Evolutionary conservation across 2,113 vertebrate genomes (phyloP), one percentile per base, ranked within the genome.

Genomic region (Dolichotis patagonum): DNA sequence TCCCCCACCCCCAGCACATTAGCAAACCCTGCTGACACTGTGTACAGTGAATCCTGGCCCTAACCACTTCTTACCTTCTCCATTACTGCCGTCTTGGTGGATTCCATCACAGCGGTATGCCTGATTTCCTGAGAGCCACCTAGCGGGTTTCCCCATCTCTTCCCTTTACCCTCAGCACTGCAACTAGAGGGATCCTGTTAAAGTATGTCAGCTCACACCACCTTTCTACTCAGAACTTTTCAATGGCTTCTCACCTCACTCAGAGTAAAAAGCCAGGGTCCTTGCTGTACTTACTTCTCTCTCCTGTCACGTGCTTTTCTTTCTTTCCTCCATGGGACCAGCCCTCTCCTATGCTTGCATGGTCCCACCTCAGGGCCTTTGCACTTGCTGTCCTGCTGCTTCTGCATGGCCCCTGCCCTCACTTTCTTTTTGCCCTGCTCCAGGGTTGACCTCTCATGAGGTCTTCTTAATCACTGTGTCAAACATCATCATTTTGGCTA

Each of bases 281-380:
- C 54, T 26, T 24, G 35, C 20, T 38, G 5, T 49, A 16, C 75
- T 3, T 22, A 38, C 30, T 82, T 22, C 82, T 65, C 49, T 77
- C 24, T 6, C 22, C 81, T 16, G 20, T 35, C 13, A 24, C n/a
- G 3, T 9, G 54, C 13, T 90, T 30, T 63, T 24, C 54, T 46
- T 52, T 62, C 77, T 69, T 20, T 22, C 0, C 63, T 30, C 22
- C 10, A 5, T 0, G 0, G 1, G 32, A 5, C 43, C 19, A 0
- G 13, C 20, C 13, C 71, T 85, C 32, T 20, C 0, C 1, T 0
- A 0, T 2, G 0, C 58, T 11, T 6, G 32, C 2, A 0, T 5
- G 3, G n/a, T 14, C 20, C 54, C 17, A 1, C 67, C 52, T 6
- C 83, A 28, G 17, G 35, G 41, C 67, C 24, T 62, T 35, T 62